Conservation (phyloP, 2,888 invertebrate genomes). For the Agriopis aurantiaria region DNA sequence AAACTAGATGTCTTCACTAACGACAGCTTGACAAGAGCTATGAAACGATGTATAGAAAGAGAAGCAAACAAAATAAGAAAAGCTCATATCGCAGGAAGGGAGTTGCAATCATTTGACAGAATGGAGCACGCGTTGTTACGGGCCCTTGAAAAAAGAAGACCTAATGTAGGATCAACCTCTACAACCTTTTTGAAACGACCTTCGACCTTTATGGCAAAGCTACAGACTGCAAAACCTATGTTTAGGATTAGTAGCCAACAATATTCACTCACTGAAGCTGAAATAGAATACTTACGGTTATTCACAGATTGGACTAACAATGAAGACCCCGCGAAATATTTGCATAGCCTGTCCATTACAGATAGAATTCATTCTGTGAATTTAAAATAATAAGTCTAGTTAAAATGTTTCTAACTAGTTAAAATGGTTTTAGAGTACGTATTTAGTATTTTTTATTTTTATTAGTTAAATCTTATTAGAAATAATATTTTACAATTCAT, state of each 20-base stretch:
- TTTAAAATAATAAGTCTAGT: not conserved
- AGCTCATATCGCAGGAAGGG: slow-evolving; percentile 86
- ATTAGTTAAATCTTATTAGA: not conserved
- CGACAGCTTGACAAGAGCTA: slow-evolving; percentile 81
- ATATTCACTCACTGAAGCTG: slow-evolving; percentile 61
- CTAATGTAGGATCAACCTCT: not conserved
- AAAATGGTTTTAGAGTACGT: not conserved
- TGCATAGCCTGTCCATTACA: slow-evolving; percentile 49
- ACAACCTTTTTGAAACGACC: slow-evolving; percentile 4
- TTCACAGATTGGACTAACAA: slow-evolving; percentile 75
- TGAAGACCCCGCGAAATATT: slow-evolving; percentile 69
- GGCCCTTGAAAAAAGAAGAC: slow-evolving; percentile 62
- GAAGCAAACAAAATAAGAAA: slow-evolving; percentile 81
- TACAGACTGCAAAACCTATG: slow-evolving; percentile 17
- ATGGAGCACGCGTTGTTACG: slow-evolving; percentile 76
- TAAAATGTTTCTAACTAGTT: not conserved
- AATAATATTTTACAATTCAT: not conserved
- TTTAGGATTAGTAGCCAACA: slow-evolving; percentile 35
- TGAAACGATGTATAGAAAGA: slow-evolving; percentile 80
- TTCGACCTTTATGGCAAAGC: slow-evolving; percentile 36
- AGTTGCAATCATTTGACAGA: slow-evolving; percentile 82
- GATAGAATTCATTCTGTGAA: not conserved
- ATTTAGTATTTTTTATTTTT: not conserved
- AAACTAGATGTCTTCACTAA: slow-evolving; percentile 86
- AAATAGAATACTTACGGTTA: slow-evolving; percentile 70